Evolutionary conservation across 2,113 vertebrate genomes (phyloP).

Genomic region (Strix uralensis): DNA sequence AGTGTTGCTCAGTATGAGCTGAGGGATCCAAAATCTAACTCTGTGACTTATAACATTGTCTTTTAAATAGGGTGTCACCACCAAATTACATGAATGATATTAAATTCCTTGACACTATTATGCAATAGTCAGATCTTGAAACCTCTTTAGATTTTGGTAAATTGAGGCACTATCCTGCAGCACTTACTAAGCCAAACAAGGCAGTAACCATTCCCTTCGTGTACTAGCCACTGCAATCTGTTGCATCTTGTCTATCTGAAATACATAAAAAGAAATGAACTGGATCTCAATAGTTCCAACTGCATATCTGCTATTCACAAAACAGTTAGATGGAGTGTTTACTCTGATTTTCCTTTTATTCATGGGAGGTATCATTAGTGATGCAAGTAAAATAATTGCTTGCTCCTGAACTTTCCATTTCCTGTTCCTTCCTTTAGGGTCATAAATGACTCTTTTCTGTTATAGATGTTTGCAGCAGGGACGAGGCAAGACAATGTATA

Average conservation of each 20-base stretch:
- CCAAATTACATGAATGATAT: not conserved
- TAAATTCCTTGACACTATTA: not conserved
- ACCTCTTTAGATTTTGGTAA: not conserved
- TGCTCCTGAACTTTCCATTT: not conserved
- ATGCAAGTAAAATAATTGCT: not conserved
- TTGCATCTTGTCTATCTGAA: not conserved
- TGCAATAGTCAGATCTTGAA: not conserved
- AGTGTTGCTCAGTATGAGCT: not conserved
- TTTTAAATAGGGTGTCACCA: not conserved
- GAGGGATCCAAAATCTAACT: not conserved
- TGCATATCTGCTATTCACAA: not conserved
- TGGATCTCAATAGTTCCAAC: not conserved
- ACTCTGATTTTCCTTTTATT: not conserved
- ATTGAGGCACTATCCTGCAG: not conserved
- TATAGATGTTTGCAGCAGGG: not conserved
- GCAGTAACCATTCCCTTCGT: not conserved
- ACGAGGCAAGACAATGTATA: not conserved
- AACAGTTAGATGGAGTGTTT: not conserved
- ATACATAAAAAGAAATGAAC: not conserved
- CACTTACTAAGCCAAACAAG: not conserved
- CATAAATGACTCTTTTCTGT: not conserved
- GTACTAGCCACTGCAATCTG: not conserved
- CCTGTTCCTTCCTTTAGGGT: not conserved
- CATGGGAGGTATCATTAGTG: not conserved
- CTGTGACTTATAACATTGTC: not conserved